Evolutionary conservation across 1,140 invertebrate species (phyloP), one percentile per base, ranked within the genome.

Genomic region (Leptinotarsa defecta): DNA sequence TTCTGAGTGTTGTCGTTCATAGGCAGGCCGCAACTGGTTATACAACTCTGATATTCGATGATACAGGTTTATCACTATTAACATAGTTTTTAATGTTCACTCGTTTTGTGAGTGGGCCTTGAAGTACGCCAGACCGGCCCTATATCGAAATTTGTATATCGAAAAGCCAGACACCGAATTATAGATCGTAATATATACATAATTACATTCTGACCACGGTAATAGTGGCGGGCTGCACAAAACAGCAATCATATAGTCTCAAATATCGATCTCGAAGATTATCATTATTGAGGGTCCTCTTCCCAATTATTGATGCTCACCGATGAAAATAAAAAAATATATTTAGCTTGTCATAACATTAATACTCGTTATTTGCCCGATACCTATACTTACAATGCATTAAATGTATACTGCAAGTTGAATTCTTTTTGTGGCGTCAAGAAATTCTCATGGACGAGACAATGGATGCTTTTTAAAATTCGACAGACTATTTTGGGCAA

Each of bases 151-250:
- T 68, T 68, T 68, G 43, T 68, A 68, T 68, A 43, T 68, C 49
- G 49, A 72, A 72, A 57, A 72, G 57, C 72, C 72, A 73, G 72
- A 73, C 72, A 68, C 43, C 62, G 57, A 73, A 73, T 73, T 73
- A 73, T 64, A 73, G 27, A 73, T 73, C 61, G 48, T 73, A 65
- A 73, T 52, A 73, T 73, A 73, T 73, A 63, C 62, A 73, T 73
- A 73, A 73, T 73, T 73, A 73, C 61, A 67, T 64, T 48, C 62
- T 43, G 72, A 48, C 63, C 27, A 68, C 20, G 43, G 63, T 19
- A 34, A 73, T 65, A 62, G 19, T 72, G 65, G 65, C 65, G 13
- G 65, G 65, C 27, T 48, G 43, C 24, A 20, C 69, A 71, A 71
- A 52, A n/a, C 69, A 57, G 69, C 43, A 52, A 57, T 49, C 69